A percentile compares a stretch with the other conserved stretches of the same genome.
These are phyloP conservation scores for Gallinago media DNA, from an alignment of 2,113 vertebrate species.

Conservation along the genomic window DNA sequence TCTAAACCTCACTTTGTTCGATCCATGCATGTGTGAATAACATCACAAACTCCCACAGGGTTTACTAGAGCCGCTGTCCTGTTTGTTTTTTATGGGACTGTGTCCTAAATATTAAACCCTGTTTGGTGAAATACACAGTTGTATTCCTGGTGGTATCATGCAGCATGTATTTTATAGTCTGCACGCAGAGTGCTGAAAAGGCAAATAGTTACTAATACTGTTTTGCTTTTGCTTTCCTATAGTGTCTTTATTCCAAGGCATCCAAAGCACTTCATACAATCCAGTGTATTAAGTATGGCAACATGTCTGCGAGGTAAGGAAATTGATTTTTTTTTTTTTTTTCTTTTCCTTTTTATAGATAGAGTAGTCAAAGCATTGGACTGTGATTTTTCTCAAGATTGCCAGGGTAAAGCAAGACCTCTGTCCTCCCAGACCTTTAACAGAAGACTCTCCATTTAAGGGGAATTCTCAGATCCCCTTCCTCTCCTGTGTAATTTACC, in stretches of 20 bases:
- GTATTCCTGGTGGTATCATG: neutral
- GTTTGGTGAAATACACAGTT: neutral
- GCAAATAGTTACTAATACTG: neutral
- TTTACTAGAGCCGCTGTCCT: neutral
- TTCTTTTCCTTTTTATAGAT: neutral
- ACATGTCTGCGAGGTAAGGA: neutral
- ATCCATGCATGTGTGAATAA: accelerated
- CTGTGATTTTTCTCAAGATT: neutral
- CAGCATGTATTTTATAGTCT: neutral
- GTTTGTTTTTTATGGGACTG: neutral
- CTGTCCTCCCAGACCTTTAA: neutral
- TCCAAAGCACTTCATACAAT: neutral
- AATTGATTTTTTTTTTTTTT: neutral
- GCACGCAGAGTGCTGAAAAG: neutral
- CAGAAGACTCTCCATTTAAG: accelerated
- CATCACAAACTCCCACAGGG: neutral
- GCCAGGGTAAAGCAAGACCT: accelerated
- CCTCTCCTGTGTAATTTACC: neutral
- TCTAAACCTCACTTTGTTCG: neutral
- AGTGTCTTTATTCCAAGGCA: neutral
- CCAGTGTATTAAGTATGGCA: neutral
- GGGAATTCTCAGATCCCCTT: neutral
- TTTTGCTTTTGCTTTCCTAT: neutral
- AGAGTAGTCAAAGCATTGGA: neutral
- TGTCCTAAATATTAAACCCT: neutral